Evolutionary conservation across 2,797 vertebrate genomes (phyloP).

Genomic region (Lateolabrax maculatus): DNA sequence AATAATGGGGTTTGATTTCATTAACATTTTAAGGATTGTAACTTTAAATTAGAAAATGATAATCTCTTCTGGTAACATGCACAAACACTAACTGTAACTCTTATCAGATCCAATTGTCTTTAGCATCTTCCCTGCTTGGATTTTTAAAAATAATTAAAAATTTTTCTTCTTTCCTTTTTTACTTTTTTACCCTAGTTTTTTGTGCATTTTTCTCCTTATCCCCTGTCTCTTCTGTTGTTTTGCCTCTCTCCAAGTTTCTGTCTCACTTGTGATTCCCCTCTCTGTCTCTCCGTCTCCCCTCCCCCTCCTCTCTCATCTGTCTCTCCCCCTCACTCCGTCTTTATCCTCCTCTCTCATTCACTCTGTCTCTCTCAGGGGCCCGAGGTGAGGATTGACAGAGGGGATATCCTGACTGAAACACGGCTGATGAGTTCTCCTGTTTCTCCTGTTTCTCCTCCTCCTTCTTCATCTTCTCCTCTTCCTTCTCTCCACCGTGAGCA

Average conservation of each 20-base stretch:
- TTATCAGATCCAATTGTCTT: constrained; percentile 8
- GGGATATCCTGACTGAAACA: constrained; percentile 59
- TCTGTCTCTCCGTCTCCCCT: constrained; percentile 6
- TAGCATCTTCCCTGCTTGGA: not conserved
- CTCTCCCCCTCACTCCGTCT: not conserved
- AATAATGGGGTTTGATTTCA: not conserved
- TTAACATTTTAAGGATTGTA: not conserved
- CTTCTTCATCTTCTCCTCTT: not conserved
- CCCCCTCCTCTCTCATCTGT: constrained; percentile 3
- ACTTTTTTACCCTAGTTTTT: not conserved
- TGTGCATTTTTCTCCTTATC: not conserved
- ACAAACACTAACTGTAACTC: not conserved
- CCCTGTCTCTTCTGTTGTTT: not conserved
- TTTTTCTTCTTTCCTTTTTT: constrained; percentile 16
- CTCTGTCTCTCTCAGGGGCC: constrained; percentile 43
- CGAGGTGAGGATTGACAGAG: constrained; percentile 54
- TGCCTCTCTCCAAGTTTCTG: not conserved
- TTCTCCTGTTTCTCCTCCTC: not conserved
- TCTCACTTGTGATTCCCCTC: constrained; percentile 10
- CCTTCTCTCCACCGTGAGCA: not conserved
- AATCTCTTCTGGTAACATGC: constrained; percentile 2
- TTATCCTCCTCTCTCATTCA: constrained; percentile 49
- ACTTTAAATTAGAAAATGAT: not conserved
- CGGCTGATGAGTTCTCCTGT: constrained; percentile 24
- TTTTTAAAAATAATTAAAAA: not conserved